Base-by-base conservation (phyloP, 2,888 invertebrate species). In the Perdita meconis region DNA sequence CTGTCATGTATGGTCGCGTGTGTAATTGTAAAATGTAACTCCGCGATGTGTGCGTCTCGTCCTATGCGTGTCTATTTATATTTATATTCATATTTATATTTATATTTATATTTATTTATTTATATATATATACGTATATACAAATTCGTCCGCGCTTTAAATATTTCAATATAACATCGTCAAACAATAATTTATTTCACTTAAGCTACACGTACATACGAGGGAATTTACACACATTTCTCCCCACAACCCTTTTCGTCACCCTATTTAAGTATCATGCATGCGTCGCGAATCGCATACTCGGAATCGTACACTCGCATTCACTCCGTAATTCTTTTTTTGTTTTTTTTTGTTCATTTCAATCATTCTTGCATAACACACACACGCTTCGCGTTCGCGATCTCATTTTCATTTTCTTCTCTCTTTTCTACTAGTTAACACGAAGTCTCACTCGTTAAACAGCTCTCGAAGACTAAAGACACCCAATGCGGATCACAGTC, bases 401-500 rank as follows among this genome's bases (percentile, higher is more conserved):
- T 24, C 16, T 57, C 22, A 12, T 38, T 24, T 16, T n/a, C 59
- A 5, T 64, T 44, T 50, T 65, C 16, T 50, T 19, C 0, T 56
- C 26, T 26, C 36, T 47, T 61, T 70, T 12, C 65, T 67, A 72
- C 69, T 81, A 73, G 75, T 80, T 75, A 83, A 79, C 78, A 73
- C 78, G 70, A 82, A 82, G 75, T 84, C 84, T 88, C 81, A 80
- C 83, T 84, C 81, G 72, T 80, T 84, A 83, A 85, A 82, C 78
- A 84, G 69, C 81, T 87, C 81, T 86, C 87, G 87, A 90, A 89
- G 88, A 90, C 87, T 92, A 87, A 92, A 90, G 89, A 89, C 91
- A 85, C 89, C 88, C 87, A 91, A 92, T 89, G 89, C 91, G 81
- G 89, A 92, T 89, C 93, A 93, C 90, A 92, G 92, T 90, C 89